Percentiles rank a stretch among this genome's conserved stretches.
Conservation (phyloP, 2,888 invertebrate species). For the Ormyrus rosae region DNA sequence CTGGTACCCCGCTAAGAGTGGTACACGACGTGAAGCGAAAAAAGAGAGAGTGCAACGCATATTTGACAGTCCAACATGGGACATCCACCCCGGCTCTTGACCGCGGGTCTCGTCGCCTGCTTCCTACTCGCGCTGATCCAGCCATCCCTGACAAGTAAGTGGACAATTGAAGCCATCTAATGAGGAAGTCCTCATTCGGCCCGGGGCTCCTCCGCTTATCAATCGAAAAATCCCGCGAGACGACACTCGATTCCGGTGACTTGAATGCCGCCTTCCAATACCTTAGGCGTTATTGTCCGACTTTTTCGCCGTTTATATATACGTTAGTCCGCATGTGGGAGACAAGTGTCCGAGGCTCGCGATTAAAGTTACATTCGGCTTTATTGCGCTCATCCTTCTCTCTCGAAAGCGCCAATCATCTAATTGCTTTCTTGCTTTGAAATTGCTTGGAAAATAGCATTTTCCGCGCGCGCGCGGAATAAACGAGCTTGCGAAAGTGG, state of each 20-base stretch:
- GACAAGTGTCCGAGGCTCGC: no score
- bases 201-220: no score
- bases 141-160: slow-evolving; percentile 44
- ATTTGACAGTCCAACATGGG: slow-evolving; percentile 65
- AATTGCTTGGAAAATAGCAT: no score
- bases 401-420: slow-evolving; percentile 6
- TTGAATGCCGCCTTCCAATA: no score
- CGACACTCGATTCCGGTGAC: no score
- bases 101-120: slow-evolving; percentile 67
- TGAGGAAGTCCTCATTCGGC: no score
- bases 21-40: slow-evolving; percentile 12
- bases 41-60: slow-evolving; percentile 27
- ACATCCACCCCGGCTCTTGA: slow-evolving; percentile 69
- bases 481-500: no score
- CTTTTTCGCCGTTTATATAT: no score
- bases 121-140: slow-evolving; percentile 61
- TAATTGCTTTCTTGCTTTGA: neutral
- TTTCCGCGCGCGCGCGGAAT: no score
- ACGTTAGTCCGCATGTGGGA: neutral
- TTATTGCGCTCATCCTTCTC: slow-evolving; percentile 41
- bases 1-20: slow-evolving; percentile 60
- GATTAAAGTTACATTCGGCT: slow-evolving; percentile 36
- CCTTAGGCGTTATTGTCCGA: no score
- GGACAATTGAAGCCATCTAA: no score
- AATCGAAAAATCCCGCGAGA: no score